Conservation (phyloP, 2,888 invertebrate species). For the Eurytoma californica region DNA sequence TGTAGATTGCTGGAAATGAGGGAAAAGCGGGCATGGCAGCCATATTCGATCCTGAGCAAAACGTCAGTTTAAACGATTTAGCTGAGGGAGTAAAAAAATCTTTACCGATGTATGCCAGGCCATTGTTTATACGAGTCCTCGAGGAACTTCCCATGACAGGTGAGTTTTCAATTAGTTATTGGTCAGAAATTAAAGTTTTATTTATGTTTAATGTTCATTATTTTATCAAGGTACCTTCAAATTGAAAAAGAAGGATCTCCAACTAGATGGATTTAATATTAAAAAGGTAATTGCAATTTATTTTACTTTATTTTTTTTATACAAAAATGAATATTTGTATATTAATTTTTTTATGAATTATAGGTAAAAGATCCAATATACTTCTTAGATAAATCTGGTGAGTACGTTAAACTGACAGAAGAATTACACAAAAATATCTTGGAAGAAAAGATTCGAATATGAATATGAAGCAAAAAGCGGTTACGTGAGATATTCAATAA, state of each 20-base stretch:
- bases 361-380: conserved; percentile 84
- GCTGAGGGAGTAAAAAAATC: conserved; percentile 82
- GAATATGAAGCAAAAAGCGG: conserved; percentile 42
- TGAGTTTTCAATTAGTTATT: conserved; percentile 56
- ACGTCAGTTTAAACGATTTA: conserved; percentile 79
- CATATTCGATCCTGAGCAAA: conserved; percentile 83
- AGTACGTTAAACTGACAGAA: conserved; percentile 79
- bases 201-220: not conserved
- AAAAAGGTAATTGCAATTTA: conserved; percentile 80
- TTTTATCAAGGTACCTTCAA: conserved; percentile 87
- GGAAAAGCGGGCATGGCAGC: conserved; percentile 97
- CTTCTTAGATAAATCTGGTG: conserved; percentile 79
- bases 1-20: conserved; percentile 85
- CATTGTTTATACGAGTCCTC: conserved; percentile 89
- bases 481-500: conserved; percentile 41
- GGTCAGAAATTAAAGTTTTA: not conserved
- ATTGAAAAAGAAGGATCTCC: conserved; percentile 91
- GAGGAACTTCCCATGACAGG: conserved; percentile 87
- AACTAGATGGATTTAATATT: conserved; percentile 89
- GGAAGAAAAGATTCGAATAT: conserved; percentile 61
- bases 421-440: conserved; percentile 79
- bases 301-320: conserved; percentile 67
- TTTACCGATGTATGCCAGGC: conserved; percentile 91
- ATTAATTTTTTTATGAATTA: conserved; percentile 19
- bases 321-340: not conserved